phyloP scores from a whole-genome alignment of 2,113 vertebrate genomes.

The Colossoma macropomum region DNA sequence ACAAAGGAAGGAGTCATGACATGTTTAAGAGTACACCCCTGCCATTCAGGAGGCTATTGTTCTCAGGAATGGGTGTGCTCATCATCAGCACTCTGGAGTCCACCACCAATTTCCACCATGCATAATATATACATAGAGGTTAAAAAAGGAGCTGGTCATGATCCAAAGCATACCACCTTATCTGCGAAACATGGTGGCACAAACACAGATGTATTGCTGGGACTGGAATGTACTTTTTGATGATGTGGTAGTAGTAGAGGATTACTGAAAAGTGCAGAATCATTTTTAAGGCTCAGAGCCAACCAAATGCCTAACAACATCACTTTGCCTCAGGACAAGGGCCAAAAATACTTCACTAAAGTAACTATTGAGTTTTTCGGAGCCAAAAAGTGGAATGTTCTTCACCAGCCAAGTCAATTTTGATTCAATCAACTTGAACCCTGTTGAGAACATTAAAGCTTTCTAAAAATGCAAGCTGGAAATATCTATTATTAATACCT shows the following conservation, averaged over 20 bases:
- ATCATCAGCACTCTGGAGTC: slow-evolving; percentile 1
- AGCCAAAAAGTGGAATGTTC: background rate
- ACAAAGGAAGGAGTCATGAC: slow-evolving; percentile 34
- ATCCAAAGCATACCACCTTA: background rate
- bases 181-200: background rate
- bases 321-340: background rate
- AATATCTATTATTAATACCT: too few relatives aligned
- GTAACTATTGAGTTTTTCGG: background rate
- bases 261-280: background rate
- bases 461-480: background rate
- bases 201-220: background rate
- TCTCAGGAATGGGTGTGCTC: background rate
- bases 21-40: slow-evolving; percentile 19
- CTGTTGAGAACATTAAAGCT: background rate
- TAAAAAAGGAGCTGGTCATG: background rate
- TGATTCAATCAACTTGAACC: background rate
- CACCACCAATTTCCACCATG: slow-evolving; percentile 39
- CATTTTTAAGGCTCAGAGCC: background rate
- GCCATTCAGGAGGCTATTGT: slow-evolving; percentile 27
- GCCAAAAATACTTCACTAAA: background rate
- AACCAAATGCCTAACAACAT: background rate
- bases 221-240: background rate
- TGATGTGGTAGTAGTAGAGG: background rate
- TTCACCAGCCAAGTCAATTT: background rate
- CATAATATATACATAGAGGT: slow-evolving; percentile 6